Evolutionary conservation across 1,140 invertebrate genomes (phyloP).

Genomic region (Euwallacea fornicatus): DNA sequence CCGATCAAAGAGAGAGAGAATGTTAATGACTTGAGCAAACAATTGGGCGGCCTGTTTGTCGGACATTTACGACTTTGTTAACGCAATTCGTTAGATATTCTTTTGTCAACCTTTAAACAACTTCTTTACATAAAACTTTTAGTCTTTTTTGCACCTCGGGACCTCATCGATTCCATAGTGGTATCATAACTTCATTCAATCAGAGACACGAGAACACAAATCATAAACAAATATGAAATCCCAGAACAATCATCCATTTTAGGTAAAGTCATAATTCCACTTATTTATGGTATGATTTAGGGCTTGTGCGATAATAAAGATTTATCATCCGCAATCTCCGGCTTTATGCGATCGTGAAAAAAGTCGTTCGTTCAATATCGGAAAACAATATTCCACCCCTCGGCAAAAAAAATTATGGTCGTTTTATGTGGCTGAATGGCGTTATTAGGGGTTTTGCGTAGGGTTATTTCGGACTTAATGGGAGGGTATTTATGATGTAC

Average conservation of each 20-base stretch:
- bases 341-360: constrained; percentile 9
- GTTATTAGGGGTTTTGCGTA: neutral
- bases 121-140: too few species aligned
- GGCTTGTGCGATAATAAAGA: constrained; percentile 17
- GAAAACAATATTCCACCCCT: constrained; percentile 16
- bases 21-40: constrained; percentile 11
- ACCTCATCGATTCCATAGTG: too few species aligned
- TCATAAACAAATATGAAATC: too few species aligned
- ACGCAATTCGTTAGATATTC: constrained; percentile 1
- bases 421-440: constrained; percentile 4
- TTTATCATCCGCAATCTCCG: constrained; percentile 12
- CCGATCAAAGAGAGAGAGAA: constrained; percentile 7
- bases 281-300: constrained; percentile 13
- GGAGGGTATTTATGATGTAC: neutral
- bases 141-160: too few species aligned
- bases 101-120: neutral
- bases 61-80: constrained; percentile 12
- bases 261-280: constrained; percentile 8
- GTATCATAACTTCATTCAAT: too few species aligned
- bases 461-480: constrained; percentile 2
- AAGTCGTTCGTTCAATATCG: constrained; percentile 14
- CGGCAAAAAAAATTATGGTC: neutral
- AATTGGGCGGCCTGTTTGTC: constrained; percentile 13
- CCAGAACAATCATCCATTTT: too few species aligned
- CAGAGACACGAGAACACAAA: too few species aligned